Evolutionary conservation across 2,113 vertebrate species (phyloP).

Genomic region (Rhipidura dahli): DNA sequence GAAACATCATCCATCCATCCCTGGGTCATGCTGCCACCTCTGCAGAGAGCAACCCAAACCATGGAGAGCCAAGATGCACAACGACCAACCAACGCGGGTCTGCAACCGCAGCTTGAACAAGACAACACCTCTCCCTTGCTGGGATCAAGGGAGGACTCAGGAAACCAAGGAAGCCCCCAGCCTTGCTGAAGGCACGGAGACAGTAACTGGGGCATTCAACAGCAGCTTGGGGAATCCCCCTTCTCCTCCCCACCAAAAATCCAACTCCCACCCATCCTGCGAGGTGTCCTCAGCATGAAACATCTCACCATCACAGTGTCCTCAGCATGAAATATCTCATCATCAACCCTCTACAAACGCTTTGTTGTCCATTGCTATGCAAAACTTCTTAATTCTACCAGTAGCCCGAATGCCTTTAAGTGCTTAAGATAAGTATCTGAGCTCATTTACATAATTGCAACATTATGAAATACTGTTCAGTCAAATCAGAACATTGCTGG

Average conservation of each 20-base stretch:
- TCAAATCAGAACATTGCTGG: conserved; percentile 31
- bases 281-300: neutral
- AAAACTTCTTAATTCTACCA: conserved; percentile 20
- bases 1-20: neutral
- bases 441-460: conserved; percentile 54
- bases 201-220: neutral
- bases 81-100: rapidly evolving
- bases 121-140: neutral
- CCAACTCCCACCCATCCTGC: neutral
- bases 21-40: neutral
- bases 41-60: neutral
- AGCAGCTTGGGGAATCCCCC: neutral
- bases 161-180: neutral
- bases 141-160: neutral
- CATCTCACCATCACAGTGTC: neutral
- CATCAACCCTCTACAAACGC: neutral
- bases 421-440: conserved; percentile 45
- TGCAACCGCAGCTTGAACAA: neutral
- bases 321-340: neutral
- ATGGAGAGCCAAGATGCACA: rapidly evolving
- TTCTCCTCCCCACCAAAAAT: neutral
- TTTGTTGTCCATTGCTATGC: neutral
- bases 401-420: neutral
- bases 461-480: conserved; percentile 50
- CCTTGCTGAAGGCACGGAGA: neutral